Evolutionary conservation across 2,113 vertebrate species (phyloP).

Genomic region (Lucifuga dentata): DNA sequence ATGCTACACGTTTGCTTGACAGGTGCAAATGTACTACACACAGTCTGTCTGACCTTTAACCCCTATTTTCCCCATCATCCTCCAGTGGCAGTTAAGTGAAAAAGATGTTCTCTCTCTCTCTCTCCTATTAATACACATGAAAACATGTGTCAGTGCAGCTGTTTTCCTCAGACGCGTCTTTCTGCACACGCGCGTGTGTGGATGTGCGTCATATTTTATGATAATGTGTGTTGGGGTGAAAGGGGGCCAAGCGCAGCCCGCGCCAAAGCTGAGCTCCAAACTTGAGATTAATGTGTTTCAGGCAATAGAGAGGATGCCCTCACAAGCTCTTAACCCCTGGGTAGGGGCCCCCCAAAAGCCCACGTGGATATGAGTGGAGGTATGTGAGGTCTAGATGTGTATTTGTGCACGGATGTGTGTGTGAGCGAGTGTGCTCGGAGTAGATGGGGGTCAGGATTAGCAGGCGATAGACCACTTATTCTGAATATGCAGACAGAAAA

Average conservation of each 20-base stretch:
- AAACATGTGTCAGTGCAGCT: slow-evolving; percentile 85
- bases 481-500: slow-evolving; percentile 48
- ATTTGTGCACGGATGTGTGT: slow-evolving; percentile 10
- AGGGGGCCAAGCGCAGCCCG: slow-evolving; percentile 33
- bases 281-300: slow-evolving; percentile 64
- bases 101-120: slow-evolving; percentile 83
- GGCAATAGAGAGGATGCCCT: slow-evolving; percentile 33
- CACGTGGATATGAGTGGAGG: slow-evolving; percentile 27
- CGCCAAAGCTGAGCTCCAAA: neutral
- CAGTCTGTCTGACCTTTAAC: slow-evolving; percentile 60
- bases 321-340: slow-evolving; percentile 55
- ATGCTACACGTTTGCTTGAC: slow-evolving; percentile 51
- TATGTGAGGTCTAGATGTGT: slow-evolving; percentile 43
- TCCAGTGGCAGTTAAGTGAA: slow-evolving; percentile 44
- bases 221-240: slow-evolving; percentile 39
- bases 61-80: slow-evolving; percentile 24
- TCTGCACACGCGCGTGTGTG: neutral
- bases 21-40: slow-evolving; percentile 67
- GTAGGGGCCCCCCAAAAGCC: slow-evolving; percentile 16
- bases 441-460: slow-evolving; percentile 30
- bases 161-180: slow-evolving; percentile 77
- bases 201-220: slow-evolving; percentile 29
- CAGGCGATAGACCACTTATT: slow-evolving; percentile 44
- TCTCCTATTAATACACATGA: slow-evolving; percentile 86
- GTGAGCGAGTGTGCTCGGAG: neutral